Conservation (phyloP, 2,797 vertebrate species). For the Esox lucius region DNA sequence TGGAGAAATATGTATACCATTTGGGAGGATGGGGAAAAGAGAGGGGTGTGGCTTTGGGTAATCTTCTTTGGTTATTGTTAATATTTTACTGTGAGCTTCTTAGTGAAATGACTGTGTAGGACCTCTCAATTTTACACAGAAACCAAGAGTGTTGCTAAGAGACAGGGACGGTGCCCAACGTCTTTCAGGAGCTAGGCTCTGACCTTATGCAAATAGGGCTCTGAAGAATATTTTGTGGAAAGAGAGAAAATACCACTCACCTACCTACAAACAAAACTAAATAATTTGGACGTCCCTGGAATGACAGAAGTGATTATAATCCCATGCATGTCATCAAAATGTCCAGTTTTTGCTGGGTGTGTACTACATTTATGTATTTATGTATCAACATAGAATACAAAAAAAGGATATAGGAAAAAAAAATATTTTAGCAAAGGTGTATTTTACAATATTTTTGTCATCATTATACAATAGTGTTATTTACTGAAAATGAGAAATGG, state of each 20-base stretch:
- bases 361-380: slow-evolving; percentile 92
- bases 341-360: too few species aligned
- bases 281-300: too few species aligned
- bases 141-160: slow-evolving; percentile 98
- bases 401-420: slow-evolving; percentile 69
- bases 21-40: slow-evolving; percentile 38
- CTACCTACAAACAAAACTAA: slow-evolving; percentile 67
- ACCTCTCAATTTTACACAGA: slow-evolving; percentile 90
- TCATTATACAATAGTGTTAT: neutral
- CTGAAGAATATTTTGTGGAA: slow-evolving; percentile 89
- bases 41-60: slow-evolving; percentile 85
- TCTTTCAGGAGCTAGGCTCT: slow-evolving; percentile 91
- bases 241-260: slow-evolving; percentile 83
- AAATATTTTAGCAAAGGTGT: neutral
- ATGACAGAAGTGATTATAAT: too few species aligned
- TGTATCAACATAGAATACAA: slow-evolving; percentile 76
- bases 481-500: neutral
- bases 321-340: too few species aligned
- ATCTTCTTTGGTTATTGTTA: slow-evolving; percentile 91
- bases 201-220: slow-evolving; percentile 98
- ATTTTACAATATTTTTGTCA: neutral
- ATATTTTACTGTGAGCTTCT: slow-evolving; percentile 94
- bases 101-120: slow-evolving; percentile 93
- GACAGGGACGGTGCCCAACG: slow-evolving; percentile 96
- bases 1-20: slow-evolving; percentile 52